phyloP scores from a whole-genome alignment of 2,888 invertebrate genomes.

The Pasiphila rectangulata region DNA sequence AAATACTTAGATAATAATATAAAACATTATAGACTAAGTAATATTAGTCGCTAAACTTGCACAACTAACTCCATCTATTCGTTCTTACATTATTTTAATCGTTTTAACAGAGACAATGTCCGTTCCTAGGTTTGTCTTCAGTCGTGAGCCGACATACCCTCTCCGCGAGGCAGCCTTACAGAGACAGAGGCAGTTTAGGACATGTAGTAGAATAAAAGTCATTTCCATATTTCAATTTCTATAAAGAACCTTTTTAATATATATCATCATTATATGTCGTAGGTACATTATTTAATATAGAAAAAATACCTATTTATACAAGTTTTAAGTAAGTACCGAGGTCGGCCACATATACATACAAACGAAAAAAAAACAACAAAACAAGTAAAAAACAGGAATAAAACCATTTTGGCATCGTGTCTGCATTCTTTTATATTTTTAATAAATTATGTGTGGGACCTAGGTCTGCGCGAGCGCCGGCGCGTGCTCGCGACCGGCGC shows the following conservation, averaged over 20 bases:
- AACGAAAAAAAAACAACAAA: constrained; percentile 78
- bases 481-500: constrained; percentile 4
- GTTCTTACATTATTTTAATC: constrained; percentile 25
- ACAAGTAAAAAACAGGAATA: constrained; percentile 79
- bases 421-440: constrained; percentile 70
- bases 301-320: constrained; percentile 80
- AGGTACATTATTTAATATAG: constrained; percentile 79
- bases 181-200: constrained; percentile 39
- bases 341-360: constrained; percentile 79
- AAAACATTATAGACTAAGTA: constrained; percentile 73
- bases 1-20: constrained; percentile 74
- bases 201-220: constrained; percentile 70
- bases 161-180: neutral
- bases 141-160: neutral
- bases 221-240: constrained; percentile 73
- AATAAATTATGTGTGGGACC: constrained; percentile 67
- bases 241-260: constrained; percentile 78
- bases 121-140: constrained; percentile 7
- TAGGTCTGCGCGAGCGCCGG: constrained; percentile 38
- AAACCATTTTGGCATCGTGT: constrained; percentile 81
- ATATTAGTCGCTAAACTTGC: constrained; percentile 57
- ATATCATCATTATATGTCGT: constrained; percentile 74
- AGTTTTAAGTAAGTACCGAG: constrained; percentile 80
- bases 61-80: constrained; percentile 29
- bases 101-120: constrained; percentile 19